Percentiles rank a stretch among this genome's conserved stretches.
Evolutionary conservation across 2,888 invertebrate species (phyloP).

Genomic region (Tridacna crocea): DNA sequence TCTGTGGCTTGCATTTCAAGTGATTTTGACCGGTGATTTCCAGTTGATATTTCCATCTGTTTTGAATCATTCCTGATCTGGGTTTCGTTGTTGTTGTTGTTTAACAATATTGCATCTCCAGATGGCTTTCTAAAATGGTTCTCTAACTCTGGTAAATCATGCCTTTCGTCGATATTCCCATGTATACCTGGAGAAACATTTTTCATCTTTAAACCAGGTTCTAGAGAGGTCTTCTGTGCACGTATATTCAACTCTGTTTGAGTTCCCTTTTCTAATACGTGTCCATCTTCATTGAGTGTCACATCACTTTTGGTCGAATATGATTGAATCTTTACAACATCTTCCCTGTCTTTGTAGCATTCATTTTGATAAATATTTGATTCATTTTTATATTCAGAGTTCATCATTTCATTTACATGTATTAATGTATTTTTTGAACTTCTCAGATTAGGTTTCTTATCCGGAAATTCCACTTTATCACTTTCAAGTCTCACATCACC

Average conservation of each 20-base stretch:
- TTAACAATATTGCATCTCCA: not conserved
- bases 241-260: not conserved
- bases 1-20: not conserved
- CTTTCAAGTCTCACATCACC: conserved; percentile 12
- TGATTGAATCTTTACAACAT: too few relatives aligned
- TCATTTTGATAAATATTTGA: too few relatives aligned
- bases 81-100: not conserved
- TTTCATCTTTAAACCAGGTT: too few relatives aligned
- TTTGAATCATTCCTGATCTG: not conserved
- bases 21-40: not conserved
- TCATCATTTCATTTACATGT: too few relatives aligned
- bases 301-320: too few relatives aligned
- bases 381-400: too few relatives aligned
- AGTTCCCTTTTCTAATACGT: not conserved
- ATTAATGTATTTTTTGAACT: too few relatives aligned
- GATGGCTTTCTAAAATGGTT: not conserved
- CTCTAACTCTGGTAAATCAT: not conserved
- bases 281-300: too few relatives aligned
- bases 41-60: not conserved
- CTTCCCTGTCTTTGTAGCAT: too few relatives aligned
- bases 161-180: not conserved
- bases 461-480: not conserved
- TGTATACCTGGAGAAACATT: not conserved
- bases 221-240: not conserved
- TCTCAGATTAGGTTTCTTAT: too few relatives aligned